Percentiles rank a stretch among this genome's conserved stretches.
Conservation (phyloP, 2,797 vertebrate species). For the Setipinna tenuifilis region DNA sequence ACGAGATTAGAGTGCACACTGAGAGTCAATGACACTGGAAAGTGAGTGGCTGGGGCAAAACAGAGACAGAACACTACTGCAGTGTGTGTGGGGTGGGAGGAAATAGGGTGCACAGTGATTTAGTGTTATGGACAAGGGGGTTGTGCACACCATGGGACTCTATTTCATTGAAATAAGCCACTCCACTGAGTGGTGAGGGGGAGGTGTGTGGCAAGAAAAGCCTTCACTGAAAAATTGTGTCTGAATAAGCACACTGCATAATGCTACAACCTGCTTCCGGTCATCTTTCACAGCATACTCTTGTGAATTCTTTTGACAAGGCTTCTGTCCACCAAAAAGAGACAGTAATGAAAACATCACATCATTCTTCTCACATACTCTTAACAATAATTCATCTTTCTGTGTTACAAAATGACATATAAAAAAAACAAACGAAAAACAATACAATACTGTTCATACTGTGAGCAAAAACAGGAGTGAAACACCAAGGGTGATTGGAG, state of each 20-base stretch:
- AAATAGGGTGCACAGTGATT: background rate
- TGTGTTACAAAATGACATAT: constrained; percentile 59
- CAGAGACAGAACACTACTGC: background rate
- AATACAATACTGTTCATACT: constrained; percentile 61
- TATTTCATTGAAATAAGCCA: constrained; percentile 13
- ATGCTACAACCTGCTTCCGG: background rate
- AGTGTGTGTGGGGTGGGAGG: constrained; percentile 3
- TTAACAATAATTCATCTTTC: constrained; percentile 52
- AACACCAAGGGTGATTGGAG: constrained; percentile 49
- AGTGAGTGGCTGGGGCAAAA: background rate
- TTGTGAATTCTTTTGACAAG: background rate
- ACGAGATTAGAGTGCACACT: background rate
- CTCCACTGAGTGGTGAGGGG: background rate
- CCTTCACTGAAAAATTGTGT: background rate
- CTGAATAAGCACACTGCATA: background rate
- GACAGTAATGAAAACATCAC: constrained; percentile 24
- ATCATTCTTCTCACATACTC: constrained; percentile 27
- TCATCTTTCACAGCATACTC: background rate
- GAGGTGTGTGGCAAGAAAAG: background rate
- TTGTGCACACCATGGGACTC: background rate
- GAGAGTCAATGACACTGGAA: background rate
- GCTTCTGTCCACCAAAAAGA: background rate
- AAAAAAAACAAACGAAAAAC: constrained; percentile 53
- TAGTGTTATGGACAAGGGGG: constrained; percentile 20
- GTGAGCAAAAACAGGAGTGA: constrained; percentile 50